Conservation (phyloP, 2,113 vertebrate species). For the Podarcis raffonei region DNA sequence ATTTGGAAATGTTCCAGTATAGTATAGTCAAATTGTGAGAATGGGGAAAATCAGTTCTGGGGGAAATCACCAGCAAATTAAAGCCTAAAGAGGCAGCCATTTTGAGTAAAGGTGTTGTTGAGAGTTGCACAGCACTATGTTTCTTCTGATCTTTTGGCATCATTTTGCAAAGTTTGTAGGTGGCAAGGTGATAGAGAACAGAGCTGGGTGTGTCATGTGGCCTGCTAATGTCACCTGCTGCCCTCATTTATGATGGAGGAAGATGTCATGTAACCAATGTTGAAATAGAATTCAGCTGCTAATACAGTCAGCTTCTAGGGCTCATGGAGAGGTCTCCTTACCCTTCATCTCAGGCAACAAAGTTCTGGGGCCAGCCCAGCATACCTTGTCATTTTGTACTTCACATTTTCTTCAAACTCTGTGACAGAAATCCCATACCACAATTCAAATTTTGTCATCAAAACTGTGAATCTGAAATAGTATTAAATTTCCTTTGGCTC, state of each 20-base stretch:
- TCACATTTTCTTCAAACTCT: neutral
- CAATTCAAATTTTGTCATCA: neutral
- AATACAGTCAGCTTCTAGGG: neutral
- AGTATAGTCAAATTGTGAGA: neutral
- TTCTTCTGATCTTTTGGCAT: neutral
- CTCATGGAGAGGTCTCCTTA: neutral
- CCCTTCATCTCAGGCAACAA: neutral
- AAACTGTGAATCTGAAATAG: neutral
- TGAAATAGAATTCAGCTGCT: neutral
- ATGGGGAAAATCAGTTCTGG: neutral
- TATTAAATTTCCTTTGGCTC: conserved; percentile 1
- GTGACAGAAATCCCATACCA: neutral
- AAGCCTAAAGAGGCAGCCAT: neutral
- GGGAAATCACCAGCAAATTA: neutral
- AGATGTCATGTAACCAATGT: no score
- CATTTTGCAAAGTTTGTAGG: neutral
- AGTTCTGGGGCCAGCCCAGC: neutral
- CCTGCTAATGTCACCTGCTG: neutral
- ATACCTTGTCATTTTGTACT: neutral
- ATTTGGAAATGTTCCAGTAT: neutral
- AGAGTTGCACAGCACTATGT: neutral
- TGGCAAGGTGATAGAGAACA: neutral
- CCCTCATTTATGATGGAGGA: no score
- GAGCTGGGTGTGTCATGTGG: neutral
- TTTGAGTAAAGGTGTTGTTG: neutral